These are phyloP conservation scores for Diabrotica virgifera DNA, from an alignment of 1,140 invertebrate genomes.

Conservation along the genomic window DNA sequence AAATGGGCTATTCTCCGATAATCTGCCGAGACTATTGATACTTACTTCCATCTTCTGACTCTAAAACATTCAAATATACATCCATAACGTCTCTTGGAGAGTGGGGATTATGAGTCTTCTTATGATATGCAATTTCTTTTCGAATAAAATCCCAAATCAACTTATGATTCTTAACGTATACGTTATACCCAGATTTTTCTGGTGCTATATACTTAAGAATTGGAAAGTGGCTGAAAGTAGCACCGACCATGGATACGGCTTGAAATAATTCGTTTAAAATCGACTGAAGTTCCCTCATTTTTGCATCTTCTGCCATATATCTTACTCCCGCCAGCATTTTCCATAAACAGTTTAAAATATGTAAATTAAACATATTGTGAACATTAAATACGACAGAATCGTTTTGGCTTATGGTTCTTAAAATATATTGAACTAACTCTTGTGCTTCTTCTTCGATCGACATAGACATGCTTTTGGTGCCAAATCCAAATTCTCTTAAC, in stretches of 20 bases:
- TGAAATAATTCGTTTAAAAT: slow-evolving; percentile 68
- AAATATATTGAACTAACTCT: slow-evolving; percentile 50
- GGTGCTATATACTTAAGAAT: slow-evolving; percentile 71
- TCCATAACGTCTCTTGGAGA: slow-evolving; percentile 82
- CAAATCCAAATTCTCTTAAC: slow-evolving; percentile 78
- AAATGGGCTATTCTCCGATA: too few species aligned
- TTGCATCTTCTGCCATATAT: slow-evolving; percentile 63
- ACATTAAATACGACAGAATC: slow-evolving; percentile 50
- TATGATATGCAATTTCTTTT: slow-evolving; percentile 72
- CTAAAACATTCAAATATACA: slow-evolving; percentile 69
- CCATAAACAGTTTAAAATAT: slow-evolving; percentile 83
- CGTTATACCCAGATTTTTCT: slow-evolving; percentile 70
- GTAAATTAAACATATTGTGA: slow-evolving; percentile 69
- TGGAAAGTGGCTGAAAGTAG: slow-evolving; percentile 75
- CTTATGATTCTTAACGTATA: slow-evolving; percentile 66
- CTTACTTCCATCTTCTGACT: slow-evolving; percentile 48
- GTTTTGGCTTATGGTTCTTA: slow-evolving; percentile 35
- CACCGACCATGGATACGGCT: slow-evolving; percentile 74
- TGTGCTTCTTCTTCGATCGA: slow-evolving; percentile 67
- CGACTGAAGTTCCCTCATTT: slow-evolving; percentile 64
- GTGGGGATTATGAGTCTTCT: slow-evolving; percentile 59
- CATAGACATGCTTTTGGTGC: slow-evolving; percentile 68
- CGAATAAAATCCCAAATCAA: slow-evolving; percentile 69
- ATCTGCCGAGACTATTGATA: too few species aligned
- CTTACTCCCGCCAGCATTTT: slow-evolving; percentile 78